phyloP scores from a whole-genome alignment of 1,140 invertebrate genomes.

The Dendroctonus ponderosae region DNA sequence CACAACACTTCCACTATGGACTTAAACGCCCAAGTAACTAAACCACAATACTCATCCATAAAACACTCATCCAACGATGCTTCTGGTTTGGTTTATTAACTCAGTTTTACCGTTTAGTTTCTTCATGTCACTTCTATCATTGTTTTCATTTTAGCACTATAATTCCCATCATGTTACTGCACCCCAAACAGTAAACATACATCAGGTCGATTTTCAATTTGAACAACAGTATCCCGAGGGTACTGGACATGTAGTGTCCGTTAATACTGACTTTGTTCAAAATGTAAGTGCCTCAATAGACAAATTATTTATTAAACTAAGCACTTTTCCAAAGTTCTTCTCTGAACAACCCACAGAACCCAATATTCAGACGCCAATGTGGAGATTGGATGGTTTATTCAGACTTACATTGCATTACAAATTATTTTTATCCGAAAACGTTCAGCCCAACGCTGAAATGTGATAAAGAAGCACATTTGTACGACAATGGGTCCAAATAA shows the following conservation, averaged over 20 bases:
- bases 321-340: background rate
- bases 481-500: too few species aligned
- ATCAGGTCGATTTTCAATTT: constrained; percentile 29
- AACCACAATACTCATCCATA: background rate
- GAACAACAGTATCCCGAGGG: constrained; percentile 23
- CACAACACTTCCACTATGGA: constrained; percentile 8
- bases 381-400: background rate
- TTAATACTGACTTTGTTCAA: constrained; percentile 18
- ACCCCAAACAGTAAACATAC: constrained; percentile 26
- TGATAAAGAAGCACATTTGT: background rate
- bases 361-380: too few species aligned
- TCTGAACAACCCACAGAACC: background rate
- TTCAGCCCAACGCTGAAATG: background rate
- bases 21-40: constrained; percentile 24
- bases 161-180: constrained; percentile 22
- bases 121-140: constrained; percentile 2
- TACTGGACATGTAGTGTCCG: constrained; percentile 15
- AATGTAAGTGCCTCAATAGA: constrained; percentile 20
- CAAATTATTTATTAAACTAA: constrained; percentile 3
- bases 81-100: background rate
- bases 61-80: background rate
- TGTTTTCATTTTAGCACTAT: constrained; percentile 29
- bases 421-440: background rate
- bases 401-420: background rate
- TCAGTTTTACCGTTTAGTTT: background rate